Conservation (phyloP, 1,140 invertebrate genomes). For the Polypedilum pembai region DNA sequence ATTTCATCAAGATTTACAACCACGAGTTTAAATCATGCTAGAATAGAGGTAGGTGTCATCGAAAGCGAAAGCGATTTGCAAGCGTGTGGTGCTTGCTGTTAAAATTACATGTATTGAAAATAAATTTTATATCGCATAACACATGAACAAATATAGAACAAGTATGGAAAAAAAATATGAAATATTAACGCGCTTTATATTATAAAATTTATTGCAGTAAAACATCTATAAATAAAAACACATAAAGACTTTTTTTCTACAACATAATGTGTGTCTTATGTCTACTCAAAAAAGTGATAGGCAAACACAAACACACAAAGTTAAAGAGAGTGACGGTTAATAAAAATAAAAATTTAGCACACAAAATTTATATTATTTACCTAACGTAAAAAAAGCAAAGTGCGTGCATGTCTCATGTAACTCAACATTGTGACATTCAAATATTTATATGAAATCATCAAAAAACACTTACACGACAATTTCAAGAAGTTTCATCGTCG, state of each 20-base stretch:
- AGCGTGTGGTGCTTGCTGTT: neutral
- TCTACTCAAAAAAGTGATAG: too few relatives aligned
- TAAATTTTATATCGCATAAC: conserved; percentile 24
- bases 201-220: conserved; percentile 22
- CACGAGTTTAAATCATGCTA: conserved; percentile 5
- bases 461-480: conserved; percentile 6
- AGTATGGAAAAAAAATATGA: conserved; percentile 22
- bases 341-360: neutral
- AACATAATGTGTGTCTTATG: conserved; percentile 1
- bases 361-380: conserved; percentile 27
- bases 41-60: neutral
- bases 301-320: neutral
- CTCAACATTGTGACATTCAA: neutral
- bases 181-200: conserved; percentile 28
- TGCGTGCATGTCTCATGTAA: conserved; percentile 21
- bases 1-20: neutral
- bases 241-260: neutral
- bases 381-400: neutral
- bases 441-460: conserved; percentile 1
- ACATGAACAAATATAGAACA: conserved; percentile 27
- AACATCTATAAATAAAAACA: conserved; percentile 26
- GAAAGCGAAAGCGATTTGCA: conserved; percentile 12
- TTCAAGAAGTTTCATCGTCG: neutral
- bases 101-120: conserved; percentile 21
- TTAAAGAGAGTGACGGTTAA: too few relatives aligned